Percentiles rank a stretch among this genome's conserved stretches.
phyloP scores from a whole-genome alignment of 2,888 invertebrate species.

The Salpingus planirostris region DNA sequence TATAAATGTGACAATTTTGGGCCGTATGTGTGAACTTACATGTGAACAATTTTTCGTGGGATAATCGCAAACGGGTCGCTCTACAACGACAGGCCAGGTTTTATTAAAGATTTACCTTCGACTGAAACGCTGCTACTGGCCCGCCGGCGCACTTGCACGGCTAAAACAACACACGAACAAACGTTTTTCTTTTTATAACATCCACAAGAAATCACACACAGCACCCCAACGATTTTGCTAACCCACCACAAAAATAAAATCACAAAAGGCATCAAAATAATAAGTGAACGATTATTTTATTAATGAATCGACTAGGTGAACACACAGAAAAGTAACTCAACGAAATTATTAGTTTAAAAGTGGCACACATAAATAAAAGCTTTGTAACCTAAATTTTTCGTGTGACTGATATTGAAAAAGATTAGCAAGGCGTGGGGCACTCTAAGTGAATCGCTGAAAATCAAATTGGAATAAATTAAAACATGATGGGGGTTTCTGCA shows the following conservation, averaged over 20 bases:
- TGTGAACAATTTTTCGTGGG: slow-evolving; percentile 17
- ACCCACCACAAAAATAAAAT: no score
- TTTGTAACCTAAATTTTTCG: slow-evolving; percentile 2
- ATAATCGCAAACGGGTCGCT: slow-evolving; percentile 14
- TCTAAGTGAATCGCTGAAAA: slow-evolving; percentile 37
- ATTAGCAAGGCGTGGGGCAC: slow-evolving; percentile 32
- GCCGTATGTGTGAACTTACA: slow-evolving; percentile 20
- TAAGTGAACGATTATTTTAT: no score
- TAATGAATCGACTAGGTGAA: no score
- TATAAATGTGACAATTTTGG: background rate
- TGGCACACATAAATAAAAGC: slow-evolving; percentile 3
- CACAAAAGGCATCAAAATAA: no score
- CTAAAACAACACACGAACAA: slow-evolving; percentile 32
- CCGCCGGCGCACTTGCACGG: slow-evolving; percentile 43
- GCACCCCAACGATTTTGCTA: no score
- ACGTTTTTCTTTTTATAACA: no score
- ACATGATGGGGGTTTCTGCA: no score
- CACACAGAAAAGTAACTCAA: no score
- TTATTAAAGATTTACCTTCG: slow-evolving; percentile 44
- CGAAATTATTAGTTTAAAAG: no score
- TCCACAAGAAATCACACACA: slow-evolving; percentile 3
- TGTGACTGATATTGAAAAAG: slow-evolving; percentile 5
- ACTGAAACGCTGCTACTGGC: slow-evolving; percentile 42
- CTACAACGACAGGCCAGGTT: slow-evolving; percentile 23
- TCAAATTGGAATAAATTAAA: slow-evolving; percentile 31